phyloP scores from a whole-genome alignment of 2,888 invertebrate genomes.

The Megaustenia siamemsis region DNA sequence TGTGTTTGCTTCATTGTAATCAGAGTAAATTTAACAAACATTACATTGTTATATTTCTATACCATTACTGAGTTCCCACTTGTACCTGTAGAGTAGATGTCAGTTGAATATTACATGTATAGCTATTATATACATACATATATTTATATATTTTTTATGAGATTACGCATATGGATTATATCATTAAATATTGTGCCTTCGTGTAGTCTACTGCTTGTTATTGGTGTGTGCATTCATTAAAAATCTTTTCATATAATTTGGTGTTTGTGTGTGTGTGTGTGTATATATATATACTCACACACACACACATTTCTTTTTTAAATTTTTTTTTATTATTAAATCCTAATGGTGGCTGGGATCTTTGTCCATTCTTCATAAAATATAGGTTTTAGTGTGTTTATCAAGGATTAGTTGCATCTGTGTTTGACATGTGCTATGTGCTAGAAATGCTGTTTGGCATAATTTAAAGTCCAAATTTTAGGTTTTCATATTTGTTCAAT shows the following conservation, averaged over 20 bases:
- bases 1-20: slow-evolving; percentile 1
- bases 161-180: slow-evolving; percentile 29
- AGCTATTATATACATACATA: slow-evolving; percentile 25
- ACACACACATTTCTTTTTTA: no score
- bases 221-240: slow-evolving; percentile 39
- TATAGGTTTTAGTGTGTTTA: background rate
- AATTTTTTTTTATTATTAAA: no score
- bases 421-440: no score
- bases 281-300: no score
- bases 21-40: background rate
- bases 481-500: no score
- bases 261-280: slow-evolving; percentile 10
- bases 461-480: no score
- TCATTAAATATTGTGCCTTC: slow-evolving; percentile 50
- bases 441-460: no score
- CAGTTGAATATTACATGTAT: slow-evolving; percentile 18
- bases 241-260: background rate
- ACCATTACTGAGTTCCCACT: background rate
- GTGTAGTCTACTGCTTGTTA: slow-evolving; percentile 46
- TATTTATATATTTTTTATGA: slow-evolving; percentile 29
- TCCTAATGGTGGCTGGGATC: slow-evolving; percentile 4
- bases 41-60: background rate
- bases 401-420: background rate
- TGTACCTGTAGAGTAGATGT: slow-evolving; percentile 31
- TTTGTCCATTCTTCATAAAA: background rate